These are phyloP conservation scores for Abramis brama DNA, from an alignment of 2,113 vertebrate genomes.

Conservation along the genomic window DNA sequence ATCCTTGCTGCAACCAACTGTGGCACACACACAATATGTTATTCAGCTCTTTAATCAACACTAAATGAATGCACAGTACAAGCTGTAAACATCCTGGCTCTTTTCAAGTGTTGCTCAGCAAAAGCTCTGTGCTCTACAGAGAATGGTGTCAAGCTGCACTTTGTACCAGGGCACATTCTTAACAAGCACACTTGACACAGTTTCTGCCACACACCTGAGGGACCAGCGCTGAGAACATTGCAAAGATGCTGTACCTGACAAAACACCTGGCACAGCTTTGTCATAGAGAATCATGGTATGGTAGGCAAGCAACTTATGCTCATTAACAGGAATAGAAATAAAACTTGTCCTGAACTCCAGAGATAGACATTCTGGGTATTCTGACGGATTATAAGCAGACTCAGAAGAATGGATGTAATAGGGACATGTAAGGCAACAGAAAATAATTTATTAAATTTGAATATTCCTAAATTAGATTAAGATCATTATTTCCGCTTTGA, in stretches of 20 bases:
- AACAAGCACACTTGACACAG: constrained; percentile 18
- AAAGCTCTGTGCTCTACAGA: not conserved
- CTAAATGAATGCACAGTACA: not conserved
- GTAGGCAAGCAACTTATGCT: constrained; percentile 22
- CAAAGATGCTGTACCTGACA: not conserved
- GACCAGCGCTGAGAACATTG: constrained; percentile 9
- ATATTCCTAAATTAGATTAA: not conserved
- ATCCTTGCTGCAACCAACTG: too few species aligned
- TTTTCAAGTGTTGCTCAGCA: not conserved
- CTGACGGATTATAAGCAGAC: not conserved
- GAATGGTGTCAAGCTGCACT: constrained; percentile 1
- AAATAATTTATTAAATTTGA: not conserved
- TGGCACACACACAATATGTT: too few species aligned
- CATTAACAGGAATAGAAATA: not conserved
- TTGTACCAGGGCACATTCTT: not conserved
- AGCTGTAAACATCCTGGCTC: not conserved
- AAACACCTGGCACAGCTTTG: not conserved
- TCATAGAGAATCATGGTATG: constrained; percentile 46
- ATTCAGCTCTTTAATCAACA: not conserved
- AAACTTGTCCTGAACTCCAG: not conserved
- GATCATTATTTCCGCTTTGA: not conserved
- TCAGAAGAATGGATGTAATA: not conserved
- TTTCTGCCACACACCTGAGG: constrained; percentile 22
- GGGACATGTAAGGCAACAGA: not conserved
- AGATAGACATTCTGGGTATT: constrained; percentile 3